phyloP scores from a whole-genome alignment of 2,113 vertebrate genomes.

The Rhinoptilus africanus region DNA sequence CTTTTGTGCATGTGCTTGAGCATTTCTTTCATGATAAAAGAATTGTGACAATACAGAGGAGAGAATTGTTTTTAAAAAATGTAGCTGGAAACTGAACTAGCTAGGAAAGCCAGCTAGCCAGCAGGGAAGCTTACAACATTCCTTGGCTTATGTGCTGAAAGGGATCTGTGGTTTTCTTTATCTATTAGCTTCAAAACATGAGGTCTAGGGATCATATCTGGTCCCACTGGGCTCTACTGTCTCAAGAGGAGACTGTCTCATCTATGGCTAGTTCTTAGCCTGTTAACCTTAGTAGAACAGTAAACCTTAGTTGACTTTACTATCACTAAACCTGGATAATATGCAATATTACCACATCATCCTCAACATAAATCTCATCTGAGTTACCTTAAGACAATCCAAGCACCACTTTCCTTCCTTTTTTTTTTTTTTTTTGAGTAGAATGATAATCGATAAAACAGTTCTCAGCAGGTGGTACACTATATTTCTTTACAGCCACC shows the following conservation, averaged over 20 bases:
- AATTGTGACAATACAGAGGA: not conserved
- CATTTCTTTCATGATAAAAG: not conserved
- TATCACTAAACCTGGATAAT: not conserved
- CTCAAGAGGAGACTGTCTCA: not conserved
- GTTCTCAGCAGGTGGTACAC: not conserved
- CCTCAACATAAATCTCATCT: not conserved
- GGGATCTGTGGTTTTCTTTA: not conserved
- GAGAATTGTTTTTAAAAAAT: not conserved
- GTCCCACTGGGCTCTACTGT: not conserved
- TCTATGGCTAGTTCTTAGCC: not conserved
- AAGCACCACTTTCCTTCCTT: not conserved
- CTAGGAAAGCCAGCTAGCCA: not conserved
- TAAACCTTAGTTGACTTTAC: not conserved
- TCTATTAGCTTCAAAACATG: not conserved
- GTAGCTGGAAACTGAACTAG: not conserved
- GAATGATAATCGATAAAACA: not conserved
- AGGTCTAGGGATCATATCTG: not conserved
- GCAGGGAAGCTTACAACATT: not conserved
- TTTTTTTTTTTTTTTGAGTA: not conserved
- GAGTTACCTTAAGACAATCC: not conserved
- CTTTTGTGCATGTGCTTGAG: not conserved
- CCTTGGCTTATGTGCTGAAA: not conserved
- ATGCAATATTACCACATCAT: not conserved
- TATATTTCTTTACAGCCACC: not conserved
- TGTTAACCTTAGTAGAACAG: not conserved